Base-by-base conservation (phyloP, 1,140 invertebrate species). In the Gyrodactylus salaris region DNA sequence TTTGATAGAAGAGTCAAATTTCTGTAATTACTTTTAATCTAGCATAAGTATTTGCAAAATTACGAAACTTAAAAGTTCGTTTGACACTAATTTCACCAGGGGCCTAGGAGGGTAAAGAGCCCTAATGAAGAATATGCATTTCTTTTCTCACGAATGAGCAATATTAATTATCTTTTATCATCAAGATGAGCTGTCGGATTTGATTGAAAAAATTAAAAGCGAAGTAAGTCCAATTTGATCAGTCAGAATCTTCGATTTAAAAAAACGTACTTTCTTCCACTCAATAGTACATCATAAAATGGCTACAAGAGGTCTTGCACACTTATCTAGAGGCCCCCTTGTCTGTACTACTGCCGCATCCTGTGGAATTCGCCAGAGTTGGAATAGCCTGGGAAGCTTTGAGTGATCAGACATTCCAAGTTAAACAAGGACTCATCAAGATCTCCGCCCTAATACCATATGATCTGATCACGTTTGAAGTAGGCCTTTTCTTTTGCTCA, bases 391-490 rank as follows among this genome's bases (percentile, higher is more conserved):
- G 91, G 91, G 89, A 93, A 81, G 89, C 87, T 25, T 82, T 94
- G 75, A 86, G 88, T 74, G 88, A 87, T 1, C 84, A 87, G 77
- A 91, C 90, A 1, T 87, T 87, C n/a, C 90, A 95, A 78, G 84
- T 97, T 0, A 91, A 90, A 82, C 92, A 97, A 80, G 93, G 80
- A 24, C 76, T 82, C 1, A 79, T 79, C 72, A 81, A 91, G 72
- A 83, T 98, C 21, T 89, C 96, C 78, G 95, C 91, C 78, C 81
- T 99, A 27, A 91, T 96, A 23, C 93, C 94, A 0, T 98, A 98
- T 81, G 91, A 96, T 77, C 87, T 97, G 20, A 91, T 98, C 74
- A 91, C 88, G 0, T 85, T 89, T 73, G 88, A 94, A 77, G 89
- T 83, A 77, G 75, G 26, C 73, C n/a, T 27, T 72, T 73, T 27